These are phyloP conservation scores for Liasis olivaceus DNA, from an alignment of 2,797 vertebrate genomes.

Conservation along the genomic window DNA sequence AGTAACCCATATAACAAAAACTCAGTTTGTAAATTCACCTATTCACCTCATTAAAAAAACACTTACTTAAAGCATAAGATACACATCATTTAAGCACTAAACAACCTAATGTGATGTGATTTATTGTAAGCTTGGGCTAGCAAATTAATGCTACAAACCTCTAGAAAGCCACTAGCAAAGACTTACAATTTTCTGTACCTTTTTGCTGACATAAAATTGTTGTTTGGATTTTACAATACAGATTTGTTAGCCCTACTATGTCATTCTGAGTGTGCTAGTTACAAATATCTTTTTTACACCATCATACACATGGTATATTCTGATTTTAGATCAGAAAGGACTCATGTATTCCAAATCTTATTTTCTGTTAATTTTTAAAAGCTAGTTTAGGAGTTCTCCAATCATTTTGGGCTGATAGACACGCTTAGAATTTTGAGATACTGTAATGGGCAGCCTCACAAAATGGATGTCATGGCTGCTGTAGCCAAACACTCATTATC, in stretches of 20 bases:
- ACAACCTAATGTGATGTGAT: neutral
- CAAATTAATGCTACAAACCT: too few species aligned
- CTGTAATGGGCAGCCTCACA: neutral
- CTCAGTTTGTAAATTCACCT: neutral
- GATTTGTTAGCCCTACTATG: neutral
- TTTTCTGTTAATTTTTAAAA: neutral
- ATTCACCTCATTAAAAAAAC: neutral
- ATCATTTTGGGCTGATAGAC: neutral
- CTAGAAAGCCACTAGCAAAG: neutral
- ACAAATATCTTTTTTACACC: neutral
- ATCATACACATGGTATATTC: neutral
- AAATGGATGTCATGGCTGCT: neutral
- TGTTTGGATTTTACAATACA: neutral
- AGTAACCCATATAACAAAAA: neutral
- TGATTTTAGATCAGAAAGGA: neutral
- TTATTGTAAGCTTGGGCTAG: too few species aligned
- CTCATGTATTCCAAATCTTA: neutral
- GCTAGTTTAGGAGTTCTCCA: neutral
- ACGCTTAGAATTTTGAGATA: neutral
- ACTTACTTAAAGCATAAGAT: neutral
- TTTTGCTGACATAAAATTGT: neutral
- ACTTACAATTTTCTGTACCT: neutral
- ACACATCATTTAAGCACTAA: neutral
- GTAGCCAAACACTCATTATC: neutral
- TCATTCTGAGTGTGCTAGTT: neutral